Base-by-base conservation (phyloP, 2,113 vertebrate species). In the Percopsis transmontana region DNA sequence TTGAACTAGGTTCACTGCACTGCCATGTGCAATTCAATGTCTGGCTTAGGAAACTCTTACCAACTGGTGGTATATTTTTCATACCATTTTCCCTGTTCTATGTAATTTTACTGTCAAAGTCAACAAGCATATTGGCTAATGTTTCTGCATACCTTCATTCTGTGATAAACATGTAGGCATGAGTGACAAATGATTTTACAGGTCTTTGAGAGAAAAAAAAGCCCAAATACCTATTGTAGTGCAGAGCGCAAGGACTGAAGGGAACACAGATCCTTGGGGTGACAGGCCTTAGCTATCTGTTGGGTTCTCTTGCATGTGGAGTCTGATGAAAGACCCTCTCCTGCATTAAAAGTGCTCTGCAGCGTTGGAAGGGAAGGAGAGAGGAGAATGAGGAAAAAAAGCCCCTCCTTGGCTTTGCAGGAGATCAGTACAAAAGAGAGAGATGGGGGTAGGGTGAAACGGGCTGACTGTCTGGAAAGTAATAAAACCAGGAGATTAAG, bases 401-500 rank as follows among this genome's bases (percentile, higher is more conserved):
- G 74, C 76, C 83, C 87, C 86, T 86, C 85, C 76, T 87, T 81
- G 86, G 86, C 82, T 89, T 89, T 88, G 82, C 88, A 82, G 85
- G 85, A 91, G 89, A 89, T 86, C 85, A 85, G 79, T 91, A 92
- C 91, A 93, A 91, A 91, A 89, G 91, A 75, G 80, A 70, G 79
- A 78, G 79, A 90, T 88, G 90, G 92, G 91, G 90, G 90, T 84
- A 88, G 91, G 91, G 91, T 87, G 84, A 82, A 90, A 85, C 72
- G 73, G 86, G 84, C 86, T 47, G 85, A 86, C 87, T 88, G 88
- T 91, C 91, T 92, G 92, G 90, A 92, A 92, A 93, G 91, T 92
- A 92, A 93, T 93, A 93, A 93, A 93, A 92, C 86, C 87, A 87
- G 89, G 88, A 93, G 91, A 92, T 93, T 93, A 91, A 85, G 89